A percentile compares a stretch with the other conserved stretches of the same genome.
Conservation (phyloP, 2,797 vertebrate genomes). For the Gallirallus australis region DNA sequence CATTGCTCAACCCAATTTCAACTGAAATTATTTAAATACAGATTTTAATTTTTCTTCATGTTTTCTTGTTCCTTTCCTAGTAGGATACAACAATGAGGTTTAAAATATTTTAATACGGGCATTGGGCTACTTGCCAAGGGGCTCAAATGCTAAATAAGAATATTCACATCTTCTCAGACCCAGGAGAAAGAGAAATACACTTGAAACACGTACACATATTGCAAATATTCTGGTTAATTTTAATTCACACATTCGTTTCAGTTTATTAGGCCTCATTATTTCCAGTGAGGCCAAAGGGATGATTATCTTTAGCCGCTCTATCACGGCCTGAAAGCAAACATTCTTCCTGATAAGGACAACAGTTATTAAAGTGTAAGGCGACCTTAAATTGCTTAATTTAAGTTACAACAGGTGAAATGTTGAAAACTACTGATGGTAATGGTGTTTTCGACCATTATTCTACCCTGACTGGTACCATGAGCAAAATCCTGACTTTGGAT, state of each 20-base stretch:
- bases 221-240: background rate
- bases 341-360: background rate
- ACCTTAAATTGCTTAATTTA: background rate
- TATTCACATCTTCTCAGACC: slow-evolving; percentile 36
- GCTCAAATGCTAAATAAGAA: slow-evolving; percentile 24
- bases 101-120: slow-evolving; percentile 23
- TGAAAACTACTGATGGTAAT: background rate
- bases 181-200: background rate
- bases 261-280: slow-evolving; percentile 44
- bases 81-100: background rate
- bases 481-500: background rate
- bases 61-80: background rate
- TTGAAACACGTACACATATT: background rate
- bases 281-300: background rate
- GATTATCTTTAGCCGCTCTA: slow-evolving; percentile 19
- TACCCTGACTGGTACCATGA: fast-evolving
- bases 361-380: background rate
- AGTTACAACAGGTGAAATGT: background rate
- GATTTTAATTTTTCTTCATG: background rate
- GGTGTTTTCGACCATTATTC: background rate
- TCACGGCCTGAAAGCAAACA: slow-evolving; percentile 12
- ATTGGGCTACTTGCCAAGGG: slow-evolving; percentile 32
- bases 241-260: background rate
- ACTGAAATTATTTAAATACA: background rate
- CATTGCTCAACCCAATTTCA: background rate